These are phyloP conservation scores for Dendrolimus pini DNA, from an alignment of 2,888 invertebrate species.

Conservation along the genomic window DNA sequence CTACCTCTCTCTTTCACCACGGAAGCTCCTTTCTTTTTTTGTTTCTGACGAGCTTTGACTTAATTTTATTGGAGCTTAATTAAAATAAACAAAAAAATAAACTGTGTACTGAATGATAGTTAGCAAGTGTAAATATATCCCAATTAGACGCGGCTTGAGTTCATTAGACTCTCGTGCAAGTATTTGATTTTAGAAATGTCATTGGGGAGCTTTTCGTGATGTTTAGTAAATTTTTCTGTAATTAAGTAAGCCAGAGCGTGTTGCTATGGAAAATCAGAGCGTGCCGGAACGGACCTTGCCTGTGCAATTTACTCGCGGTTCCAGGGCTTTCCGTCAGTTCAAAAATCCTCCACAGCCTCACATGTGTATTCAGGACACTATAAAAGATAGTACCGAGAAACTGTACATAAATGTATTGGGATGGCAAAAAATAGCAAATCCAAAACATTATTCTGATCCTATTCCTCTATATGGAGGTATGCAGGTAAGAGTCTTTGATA, in stretches of 20 bases:
- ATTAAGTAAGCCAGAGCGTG: conserved; percentile 13
- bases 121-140: conserved; percentile 19
- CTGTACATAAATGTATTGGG: conserved; percentile 82
- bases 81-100: conserved; percentile 27
- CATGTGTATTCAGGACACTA: conserved; percentile 82
- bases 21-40: conserved; percentile 33
- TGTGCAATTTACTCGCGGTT: conserved; percentile 75
- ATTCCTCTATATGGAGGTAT: conserved; percentile 85
- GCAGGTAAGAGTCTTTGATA: conserved; percentile 58
- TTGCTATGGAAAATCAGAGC: conserved; percentile 65
- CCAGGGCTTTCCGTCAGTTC: conserved; percentile 80
- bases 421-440: conserved; percentile 84
- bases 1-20: conserved; percentile 27
- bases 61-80: conserved; percentile 22
- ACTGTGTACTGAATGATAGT: conserved; percentile 27
- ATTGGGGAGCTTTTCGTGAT: conserved; percentile 37
- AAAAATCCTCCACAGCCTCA: conserved; percentile 86
- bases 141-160: conserved; percentile 40
- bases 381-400: conserved; percentile 77
- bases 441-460: conserved; percentile 79
- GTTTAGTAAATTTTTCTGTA: conserved; percentile 26
- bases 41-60: conserved; percentile 34
- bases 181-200: conserved; percentile 39
- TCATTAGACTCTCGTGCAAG: conserved; percentile 61
- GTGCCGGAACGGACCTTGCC: conserved; percentile 62